Conservation (phyloP, 37 sponge, comb jelly and placozoan species). For the Aplysina aerophoba region DNA sequence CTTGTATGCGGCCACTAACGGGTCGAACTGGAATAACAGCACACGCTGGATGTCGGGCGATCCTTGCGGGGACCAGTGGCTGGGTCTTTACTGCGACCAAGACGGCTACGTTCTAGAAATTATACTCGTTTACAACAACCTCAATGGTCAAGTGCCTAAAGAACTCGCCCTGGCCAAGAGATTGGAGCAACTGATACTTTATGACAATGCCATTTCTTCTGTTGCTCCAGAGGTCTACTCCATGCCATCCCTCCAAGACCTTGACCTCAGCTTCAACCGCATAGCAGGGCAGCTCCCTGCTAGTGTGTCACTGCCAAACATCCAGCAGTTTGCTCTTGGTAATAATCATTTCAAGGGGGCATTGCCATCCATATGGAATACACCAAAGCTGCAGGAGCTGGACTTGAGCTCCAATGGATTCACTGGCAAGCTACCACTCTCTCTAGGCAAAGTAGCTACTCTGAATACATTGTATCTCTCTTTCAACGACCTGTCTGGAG, state of each 20-base stretch:
- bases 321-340: slow-evolving; percentile 51
- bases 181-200: slow-evolving; percentile 58
- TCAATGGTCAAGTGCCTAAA: slow-evolving; percentile 61
- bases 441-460: neutral
- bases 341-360: slow-evolving; percentile 54
- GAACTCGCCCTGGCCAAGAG: slow-evolving; percentile 38
- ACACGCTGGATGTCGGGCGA: slow-evolving; percentile 79
- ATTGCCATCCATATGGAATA: slow-evolving; percentile 51
- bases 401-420: slow-evolving; percentile 54
- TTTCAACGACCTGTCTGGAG: slow-evolving; percentile 61
- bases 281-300: slow-evolving; percentile 53
- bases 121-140: slow-evolving; percentile 60
- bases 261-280: slow-evolving; percentile 59
- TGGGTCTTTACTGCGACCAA: slow-evolving; percentile 67
- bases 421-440: slow-evolving; percentile 45
- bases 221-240: slow-evolving; percentile 49
- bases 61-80: slow-evolving; percentile 70
- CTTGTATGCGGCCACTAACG: slow-evolving; percentile 67
- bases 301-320: slow-evolving; percentile 39
- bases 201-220: slow-evolving; percentile 45
- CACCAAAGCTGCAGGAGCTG: slow-evolving; percentile 58
- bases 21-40: slow-evolving; percentile 74
- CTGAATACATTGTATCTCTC: slow-evolving; percentile 53
- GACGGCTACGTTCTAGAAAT: slow-evolving; percentile 62
- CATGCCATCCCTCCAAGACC: slow-evolving; percentile 49